Conservation (phyloP, 2,113 vertebrate species). For the Brachypodius melanocephalos region DNA sequence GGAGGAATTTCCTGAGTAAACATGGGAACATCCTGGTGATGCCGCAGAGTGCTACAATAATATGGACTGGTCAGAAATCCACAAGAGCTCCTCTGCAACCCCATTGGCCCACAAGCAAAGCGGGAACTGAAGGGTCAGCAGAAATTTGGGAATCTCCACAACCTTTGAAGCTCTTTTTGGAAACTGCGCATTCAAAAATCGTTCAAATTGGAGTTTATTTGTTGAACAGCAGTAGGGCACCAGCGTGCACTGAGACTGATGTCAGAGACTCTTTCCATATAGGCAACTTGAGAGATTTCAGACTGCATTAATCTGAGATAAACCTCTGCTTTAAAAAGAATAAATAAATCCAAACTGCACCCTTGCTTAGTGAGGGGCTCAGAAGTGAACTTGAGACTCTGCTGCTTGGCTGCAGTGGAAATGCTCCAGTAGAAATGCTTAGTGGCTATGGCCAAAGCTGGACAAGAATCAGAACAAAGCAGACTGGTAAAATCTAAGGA, state of each 20-base stretch:
- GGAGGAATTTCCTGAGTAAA: background rate
- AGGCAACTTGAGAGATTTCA: background rate
- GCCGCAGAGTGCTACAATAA: background rate
- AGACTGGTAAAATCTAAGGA: background rate
- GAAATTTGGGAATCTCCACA: background rate
- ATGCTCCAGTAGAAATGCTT: background rate
- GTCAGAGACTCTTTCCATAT: background rate
- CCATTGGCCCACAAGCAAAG: background rate
- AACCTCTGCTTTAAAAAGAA: background rate
- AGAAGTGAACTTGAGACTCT: background rate
- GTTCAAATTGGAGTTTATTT: background rate
- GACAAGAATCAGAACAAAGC: background rate
- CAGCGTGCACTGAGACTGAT: background rate
- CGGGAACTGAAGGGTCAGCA: background rate
- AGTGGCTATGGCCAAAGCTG: background rate
- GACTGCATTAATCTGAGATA: background rate
- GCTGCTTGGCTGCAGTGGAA: background rate
- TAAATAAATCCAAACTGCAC: background rate
- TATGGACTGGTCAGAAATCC: background rate
- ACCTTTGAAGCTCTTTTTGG: background rate
- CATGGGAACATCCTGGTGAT: background rate
- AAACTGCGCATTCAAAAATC: background rate
- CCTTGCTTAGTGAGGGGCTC: fast-evolving
- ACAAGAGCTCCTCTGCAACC: background rate
- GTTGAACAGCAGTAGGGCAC: background rate